These are phyloP conservation scores for Arnoldichthys spilopterus DNA, from an alignment of 2,797 vertebrate species.

Conservation along the genomic window DNA sequence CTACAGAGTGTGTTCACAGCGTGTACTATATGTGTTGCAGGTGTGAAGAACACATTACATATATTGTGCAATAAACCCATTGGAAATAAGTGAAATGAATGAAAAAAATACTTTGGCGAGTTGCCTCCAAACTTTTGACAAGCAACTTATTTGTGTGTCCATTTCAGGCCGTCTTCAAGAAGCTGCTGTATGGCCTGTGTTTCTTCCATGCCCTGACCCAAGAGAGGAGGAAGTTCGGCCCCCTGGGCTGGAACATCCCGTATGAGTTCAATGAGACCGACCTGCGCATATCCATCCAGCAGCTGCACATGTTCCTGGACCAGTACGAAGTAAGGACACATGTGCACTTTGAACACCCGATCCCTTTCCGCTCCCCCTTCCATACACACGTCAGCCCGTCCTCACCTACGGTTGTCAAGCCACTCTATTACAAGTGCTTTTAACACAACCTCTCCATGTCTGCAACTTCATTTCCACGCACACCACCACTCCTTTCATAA, in stretches of 20 bases:
- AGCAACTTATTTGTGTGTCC: too few species aligned
- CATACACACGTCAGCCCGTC: conserved; percentile 43
- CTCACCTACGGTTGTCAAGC: conserved; percentile 26
- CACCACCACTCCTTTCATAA: conserved; percentile 65
- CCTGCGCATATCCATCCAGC: conserved; percentile 88
- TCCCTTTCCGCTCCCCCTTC: conserved; percentile 6
- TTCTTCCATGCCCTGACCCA: conserved; percentile 90
- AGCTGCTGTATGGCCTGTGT: conserved; percentile 85
- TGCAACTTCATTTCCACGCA: conserved; percentile 48
- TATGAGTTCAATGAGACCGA: conserved; percentile 92
- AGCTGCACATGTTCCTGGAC: conserved; percentile 88
- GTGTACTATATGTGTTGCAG: too few species aligned
- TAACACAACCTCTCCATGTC: conserved; percentile 59
- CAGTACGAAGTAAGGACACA: conserved; percentile 81
- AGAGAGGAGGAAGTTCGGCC: conserved; percentile 89
- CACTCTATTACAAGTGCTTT: conserved; percentile 49
- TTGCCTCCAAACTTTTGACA: too few species aligned
- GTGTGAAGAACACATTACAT: too few species aligned
- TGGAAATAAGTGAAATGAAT: too few species aligned
- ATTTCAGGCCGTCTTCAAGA: conserved; percentile 85
- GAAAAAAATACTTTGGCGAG: too few species aligned
- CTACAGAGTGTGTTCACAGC: too few species aligned
- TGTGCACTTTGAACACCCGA: conserved; percentile 1
- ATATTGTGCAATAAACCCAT: too few species aligned
- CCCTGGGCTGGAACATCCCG: conserved; percentile 91